Percentiles rank a stretch among this genome's conserved stretches.
These are phyloP conservation scores for Cataglyphis hispanica DNA, from an alignment of 1,140 invertebrate genomes.

Conservation along the genomic window DNA sequence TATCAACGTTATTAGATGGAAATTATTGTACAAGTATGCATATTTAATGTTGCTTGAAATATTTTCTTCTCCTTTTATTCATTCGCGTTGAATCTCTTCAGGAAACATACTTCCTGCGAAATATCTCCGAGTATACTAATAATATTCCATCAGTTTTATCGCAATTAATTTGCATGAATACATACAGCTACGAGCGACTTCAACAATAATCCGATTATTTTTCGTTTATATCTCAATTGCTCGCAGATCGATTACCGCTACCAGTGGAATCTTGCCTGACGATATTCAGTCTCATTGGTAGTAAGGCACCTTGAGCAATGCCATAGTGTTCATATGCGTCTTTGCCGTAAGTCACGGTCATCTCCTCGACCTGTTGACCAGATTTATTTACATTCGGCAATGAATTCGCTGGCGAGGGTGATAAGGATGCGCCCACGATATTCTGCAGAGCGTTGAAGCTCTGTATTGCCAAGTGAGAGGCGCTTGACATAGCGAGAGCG, in stretches of 20 bases:
- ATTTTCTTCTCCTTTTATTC: neutral
- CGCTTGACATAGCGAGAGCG: conserved; percentile 71
- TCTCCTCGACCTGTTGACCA: conserved; percentile 11
- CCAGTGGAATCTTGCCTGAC: conserved; percentile 68
- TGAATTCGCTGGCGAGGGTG: conserved; percentile 20
- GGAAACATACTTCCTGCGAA: neutral
- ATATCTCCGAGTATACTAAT: neutral
- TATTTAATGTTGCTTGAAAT: neutral
- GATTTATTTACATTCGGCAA: neutral
- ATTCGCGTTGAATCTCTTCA: neutral
- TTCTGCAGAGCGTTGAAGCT: conserved; percentile 80
- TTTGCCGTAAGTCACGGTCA: conserved; percentile 70
- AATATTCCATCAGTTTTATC: neutral
- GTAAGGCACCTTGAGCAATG: conserved; percentile 75
- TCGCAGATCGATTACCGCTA: conserved; percentile 81
- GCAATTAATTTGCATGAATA: neutral
- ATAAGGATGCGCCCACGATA: conserved; percentile 53
- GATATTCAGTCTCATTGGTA: conserved; percentile 40
- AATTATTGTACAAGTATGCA: neutral
- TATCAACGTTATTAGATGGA: neutral
- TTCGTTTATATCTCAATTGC: conserved; percentile 74
- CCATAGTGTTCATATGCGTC: conserved; percentile 80
- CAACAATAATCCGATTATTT: neutral
- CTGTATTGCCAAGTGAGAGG: conserved; percentile 81
- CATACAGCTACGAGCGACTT: neutral